These are phyloP conservation scores for Belgica antarctica DNA, from an alignment of 2,888 invertebrate genomes.

Conservation along the genomic window DNA sequence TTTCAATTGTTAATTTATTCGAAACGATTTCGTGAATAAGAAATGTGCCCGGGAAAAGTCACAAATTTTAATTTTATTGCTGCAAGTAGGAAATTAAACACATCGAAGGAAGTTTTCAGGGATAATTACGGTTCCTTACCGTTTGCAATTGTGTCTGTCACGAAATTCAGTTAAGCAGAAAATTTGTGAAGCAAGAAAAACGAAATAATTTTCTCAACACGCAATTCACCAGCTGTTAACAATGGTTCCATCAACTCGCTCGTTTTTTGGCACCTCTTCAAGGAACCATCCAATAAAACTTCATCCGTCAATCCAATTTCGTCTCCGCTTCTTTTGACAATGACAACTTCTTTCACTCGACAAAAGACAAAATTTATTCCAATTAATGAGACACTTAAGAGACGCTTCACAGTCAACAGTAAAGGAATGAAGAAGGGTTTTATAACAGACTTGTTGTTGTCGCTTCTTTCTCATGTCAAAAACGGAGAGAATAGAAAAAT, in stretches of 20 bases:
- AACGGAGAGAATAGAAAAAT: not conserved
- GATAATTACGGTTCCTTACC: slow-evolving; percentile 7
- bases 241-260: not conserved
- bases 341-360: slow-evolving; percentile 41
- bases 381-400: slow-evolving; percentile 36
- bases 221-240: slow-evolving; percentile 20
- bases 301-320: slow-evolving; percentile 34
- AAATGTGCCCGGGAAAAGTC: slow-evolving; percentile 7
- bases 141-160: slow-evolving; percentile 2
- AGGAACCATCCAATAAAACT: slow-evolving; percentile 2
- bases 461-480: not conserved
- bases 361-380: slow-evolving; percentile 27
- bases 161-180: slow-evolving; percentile 39
- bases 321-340: slow-evolving; percentile 28
- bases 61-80: slow-evolving; percentile 43
- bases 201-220: not conserved
- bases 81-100: slow-evolving; percentile 14
- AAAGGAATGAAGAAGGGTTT: not conserved
- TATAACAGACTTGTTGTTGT: not conserved
- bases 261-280: slow-evolving; percentile 25
- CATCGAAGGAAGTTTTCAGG: not conserved
- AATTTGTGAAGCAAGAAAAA: slow-evolving; percentile 24
- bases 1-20: slow-evolving; percentile 37
- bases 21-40: slow-evolving; percentile 31
- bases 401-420: not conserved